phyloP scores from a whole-genome alignment of 2,797 vertebrate species.

The Leptoclinus maculatus region DNA sequence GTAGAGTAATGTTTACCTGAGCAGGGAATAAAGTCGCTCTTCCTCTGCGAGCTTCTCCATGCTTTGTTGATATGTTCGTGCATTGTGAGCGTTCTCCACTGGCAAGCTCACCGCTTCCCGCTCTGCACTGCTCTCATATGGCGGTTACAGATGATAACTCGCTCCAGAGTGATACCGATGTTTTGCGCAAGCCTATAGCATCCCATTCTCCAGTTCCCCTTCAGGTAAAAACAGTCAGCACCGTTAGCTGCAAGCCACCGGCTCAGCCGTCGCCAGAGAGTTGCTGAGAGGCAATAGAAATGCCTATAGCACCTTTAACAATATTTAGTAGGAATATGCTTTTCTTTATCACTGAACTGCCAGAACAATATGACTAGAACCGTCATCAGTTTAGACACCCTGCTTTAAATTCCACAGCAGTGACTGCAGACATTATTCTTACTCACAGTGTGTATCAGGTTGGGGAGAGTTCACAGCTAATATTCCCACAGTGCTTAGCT shows the following conservation, averaged over 20 bases:
- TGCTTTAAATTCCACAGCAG: conserved; percentile 22
- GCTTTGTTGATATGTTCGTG: too few relatives aligned
- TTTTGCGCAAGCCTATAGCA: too few relatives aligned
- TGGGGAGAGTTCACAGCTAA: conserved; percentile 1
- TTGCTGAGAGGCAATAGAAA: background rate
- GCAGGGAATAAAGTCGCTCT: too few relatives aligned
- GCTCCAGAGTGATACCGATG: too few relatives aligned
- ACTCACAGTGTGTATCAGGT: conserved; percentile 8
- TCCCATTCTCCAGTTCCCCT: too few relatives aligned
- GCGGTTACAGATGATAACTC: too few relatives aligned
- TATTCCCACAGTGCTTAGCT: conserved; percentile 30
- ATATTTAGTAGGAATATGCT: background rate
- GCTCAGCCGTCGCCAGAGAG: background rate
- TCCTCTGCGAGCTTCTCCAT: too few relatives aligned
- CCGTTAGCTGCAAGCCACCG: background rate
- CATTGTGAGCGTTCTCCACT: too few relatives aligned
- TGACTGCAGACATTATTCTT: conserved; percentile 8
- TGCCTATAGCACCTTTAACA: background rate
- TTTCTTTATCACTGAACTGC: background rate
- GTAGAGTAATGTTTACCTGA: too few relatives aligned
- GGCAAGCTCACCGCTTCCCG: too few relatives aligned
- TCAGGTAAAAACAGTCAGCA: background rate
- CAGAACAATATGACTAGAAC: background rate
- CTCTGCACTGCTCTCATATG: too few relatives aligned
- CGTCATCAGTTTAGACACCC: background rate